These are phyloP conservation scores for Trichopoda pennipes DNA, from an alignment of 2,888 invertebrate species.

Conservation along the genomic window DNA sequence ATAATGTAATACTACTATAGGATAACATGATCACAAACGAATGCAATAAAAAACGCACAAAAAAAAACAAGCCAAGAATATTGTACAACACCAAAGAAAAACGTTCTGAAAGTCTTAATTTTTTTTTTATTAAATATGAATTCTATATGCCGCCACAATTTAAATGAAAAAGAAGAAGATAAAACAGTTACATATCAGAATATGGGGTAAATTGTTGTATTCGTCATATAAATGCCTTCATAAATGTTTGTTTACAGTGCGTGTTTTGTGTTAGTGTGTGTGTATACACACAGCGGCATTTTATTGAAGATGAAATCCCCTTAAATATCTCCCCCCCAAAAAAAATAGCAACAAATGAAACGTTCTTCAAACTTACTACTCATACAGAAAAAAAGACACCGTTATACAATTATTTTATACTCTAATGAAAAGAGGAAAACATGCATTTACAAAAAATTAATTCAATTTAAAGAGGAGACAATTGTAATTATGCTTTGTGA, in stretches of 20 bases:
- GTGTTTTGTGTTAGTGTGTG: background rate
- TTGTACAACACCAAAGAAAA: conserved; percentile 8
- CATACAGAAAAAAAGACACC: conserved; percentile 24
- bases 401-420: conserved; percentile 35
- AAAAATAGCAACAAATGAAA: conserved; percentile 40
- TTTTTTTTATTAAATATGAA: conserved; percentile 7
- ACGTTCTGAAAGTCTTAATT: conserved; percentile 1
- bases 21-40: conserved; percentile 43
- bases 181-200: conserved; percentile 45
- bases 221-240: background rate
- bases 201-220: conserved; percentile 29
- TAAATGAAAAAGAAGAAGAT: conserved; percentile 43
- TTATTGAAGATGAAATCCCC: conserved; percentile 48
- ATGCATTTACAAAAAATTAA: conserved; percentile 46
- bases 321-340: conserved; percentile 52
- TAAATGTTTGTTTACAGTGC: background rate
- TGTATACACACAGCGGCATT: conserved; percentile 35
- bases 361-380: conserved; percentile 39
- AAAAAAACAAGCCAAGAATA: conserved; percentile 19
- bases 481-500: conserved; percentile 62
- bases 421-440: conserved; percentile 27
- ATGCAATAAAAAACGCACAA: conserved; percentile 37
- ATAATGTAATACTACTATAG: conserved; percentile 22
- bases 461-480: conserved; percentile 35
- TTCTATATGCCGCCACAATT: conserved; percentile 46